A percentile compares a stretch with the other conserved stretches of the same genome.
Evolutionary conservation across 2,113 vertebrate species (phyloP).

Genomic region (Myrmecobius fasciatus): DNA sequence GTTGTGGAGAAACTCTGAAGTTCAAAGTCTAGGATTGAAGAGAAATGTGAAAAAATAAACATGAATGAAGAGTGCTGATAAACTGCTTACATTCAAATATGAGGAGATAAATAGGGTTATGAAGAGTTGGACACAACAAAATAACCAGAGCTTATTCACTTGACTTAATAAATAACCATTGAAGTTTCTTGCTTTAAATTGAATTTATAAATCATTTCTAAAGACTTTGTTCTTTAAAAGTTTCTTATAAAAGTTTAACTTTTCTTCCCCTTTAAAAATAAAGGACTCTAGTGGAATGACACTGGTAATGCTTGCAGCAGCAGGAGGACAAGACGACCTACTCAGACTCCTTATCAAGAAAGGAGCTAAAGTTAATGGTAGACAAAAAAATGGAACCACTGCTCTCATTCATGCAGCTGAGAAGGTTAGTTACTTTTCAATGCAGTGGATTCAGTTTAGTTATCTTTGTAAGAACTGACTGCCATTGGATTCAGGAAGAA

Average conservation of each 20-base stretch:
- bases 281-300: conserved; percentile 98
- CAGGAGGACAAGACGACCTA: conserved; percentile 96
- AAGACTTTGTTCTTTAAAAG: conserved; percentile 29
- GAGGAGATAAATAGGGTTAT: neutral
- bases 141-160: neutral
- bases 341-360: conserved; percentile 94
- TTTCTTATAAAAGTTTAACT: conserved; percentile 3
- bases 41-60: neutral
- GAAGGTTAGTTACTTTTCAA: conserved; percentile 86
- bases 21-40: neutral
- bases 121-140: neutral
- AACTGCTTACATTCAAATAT: neutral
- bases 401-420: conserved; percentile 97
- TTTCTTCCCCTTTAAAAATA: conserved; percentile 7
- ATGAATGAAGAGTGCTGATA: neutral
- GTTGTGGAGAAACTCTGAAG: neutral
- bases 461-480: neutral
- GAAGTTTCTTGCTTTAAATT: neutral
- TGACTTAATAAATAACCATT: neutral
- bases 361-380: conserved; percentile 93
- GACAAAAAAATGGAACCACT: conserved; percentile 95
- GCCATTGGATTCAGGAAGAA: neutral
- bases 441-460: rapidly evolving
- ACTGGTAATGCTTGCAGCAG: conserved; percentile 95
- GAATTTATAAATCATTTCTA: neutral